Base-by-base conservation (phyloP, 64 coral and sea anemone species). In the Trachythela sp. region DNA sequence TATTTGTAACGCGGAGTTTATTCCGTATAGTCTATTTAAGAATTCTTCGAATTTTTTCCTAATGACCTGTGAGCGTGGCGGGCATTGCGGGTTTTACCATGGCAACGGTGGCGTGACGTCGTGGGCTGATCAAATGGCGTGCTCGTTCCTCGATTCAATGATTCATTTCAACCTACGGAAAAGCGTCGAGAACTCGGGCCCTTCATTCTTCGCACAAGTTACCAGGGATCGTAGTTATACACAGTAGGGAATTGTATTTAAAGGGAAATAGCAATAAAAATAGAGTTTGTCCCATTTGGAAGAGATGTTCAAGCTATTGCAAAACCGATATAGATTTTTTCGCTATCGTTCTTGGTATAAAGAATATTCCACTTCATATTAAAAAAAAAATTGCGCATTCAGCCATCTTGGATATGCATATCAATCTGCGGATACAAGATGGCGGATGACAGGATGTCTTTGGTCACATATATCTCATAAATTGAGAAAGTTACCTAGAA, bases 11-110 rank as follows among this genome's bases (percentile, higher is more conserved):
- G 91, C 94, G 45, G 96, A 99, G 11, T 85, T 88, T 0, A 99
- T 99, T 27, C 96, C 96, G 0, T 99, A 94, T 39, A 99, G 96
- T 54, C 91, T 99, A 54, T 99, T 99, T 20, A 99, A 99, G 83
- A 99, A 89, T 38, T 99, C 96, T 7, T 93, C 94, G 9, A 99
- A 95, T 90, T 95, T 99, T 39, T 93, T 94, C 56, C 91, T 99
- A 17, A 64, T 95, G 9, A 93, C 96, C 8, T 92, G 93, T 32
- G 93, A 95, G 8, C 92, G 92, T 54, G 96, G 96, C 2, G 96
- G 96, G 9, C 96, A 99, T 51, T 90, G 96, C 40, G 96, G 96
- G 10, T 99, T 99, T 85, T 52, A 94, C 17, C 88, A 99, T 36
- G 75, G 75, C 13, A 91, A 99, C 39, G 51, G 76, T n/a, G 76